Evolutionary conservation across 2,888 invertebrate species (phyloP).

Genomic region (Cantharis nigra): DNA sequence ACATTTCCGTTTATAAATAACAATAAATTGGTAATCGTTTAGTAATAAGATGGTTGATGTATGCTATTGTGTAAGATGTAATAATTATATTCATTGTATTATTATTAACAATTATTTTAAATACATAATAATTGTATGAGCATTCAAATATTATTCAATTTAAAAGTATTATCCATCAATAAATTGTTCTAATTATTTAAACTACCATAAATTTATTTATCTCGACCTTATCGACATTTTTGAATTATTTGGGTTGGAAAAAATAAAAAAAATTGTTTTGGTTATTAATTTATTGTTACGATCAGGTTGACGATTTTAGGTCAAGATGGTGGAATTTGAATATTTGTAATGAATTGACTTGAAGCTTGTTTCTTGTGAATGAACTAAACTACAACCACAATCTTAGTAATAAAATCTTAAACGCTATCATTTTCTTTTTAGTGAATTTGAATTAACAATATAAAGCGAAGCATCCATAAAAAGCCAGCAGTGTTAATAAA

Average conservation of each 20-base stretch:
- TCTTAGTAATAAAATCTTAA: not conserved
- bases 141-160: not conserved
- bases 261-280: not conserved
- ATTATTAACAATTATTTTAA: not conserved
- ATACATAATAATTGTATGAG: not conserved
- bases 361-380: not conserved
- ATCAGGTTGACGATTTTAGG: not conserved
- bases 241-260: not conserved
- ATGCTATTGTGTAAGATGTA: not conserved
- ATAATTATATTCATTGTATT: not conserved
- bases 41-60: not conserved
- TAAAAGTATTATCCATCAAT: not conserved
- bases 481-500: not conserved
- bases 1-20: constrained; percentile 27
- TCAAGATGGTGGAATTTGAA: not conserved
- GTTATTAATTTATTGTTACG: not conserved
- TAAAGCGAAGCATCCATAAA: not conserved
- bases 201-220: not conserved
- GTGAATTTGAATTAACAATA: not conserved
- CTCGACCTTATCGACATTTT: not conserved
- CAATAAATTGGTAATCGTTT: constrained; percentile 9
- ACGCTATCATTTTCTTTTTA: not conserved
- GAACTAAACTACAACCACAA: not conserved
- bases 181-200: not conserved
- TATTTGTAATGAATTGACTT: not conserved